These are phyloP conservation scores for Chrysemys picta DNA, from an alignment of 2,113 vertebrate genomes.

Conservation along the genomic window DNA sequence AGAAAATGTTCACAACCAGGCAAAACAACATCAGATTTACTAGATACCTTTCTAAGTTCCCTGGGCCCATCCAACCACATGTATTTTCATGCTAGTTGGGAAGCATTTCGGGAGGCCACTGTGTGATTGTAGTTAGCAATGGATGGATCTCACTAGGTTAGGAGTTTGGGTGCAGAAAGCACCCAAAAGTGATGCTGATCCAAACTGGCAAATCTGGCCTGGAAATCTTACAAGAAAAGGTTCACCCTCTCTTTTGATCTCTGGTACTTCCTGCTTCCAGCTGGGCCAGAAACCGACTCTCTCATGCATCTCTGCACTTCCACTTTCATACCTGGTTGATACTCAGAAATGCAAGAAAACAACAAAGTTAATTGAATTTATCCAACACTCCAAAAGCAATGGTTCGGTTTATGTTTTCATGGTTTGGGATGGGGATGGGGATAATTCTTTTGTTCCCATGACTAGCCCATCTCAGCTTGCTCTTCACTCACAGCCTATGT, in stretches of 20 bases:
- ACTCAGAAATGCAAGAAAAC: constrained; percentile 19
- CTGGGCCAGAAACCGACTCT: constrained; percentile 8
- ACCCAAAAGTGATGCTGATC: background rate
- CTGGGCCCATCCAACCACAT: background rate
- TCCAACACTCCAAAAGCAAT: background rate
- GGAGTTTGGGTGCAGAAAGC: background rate
- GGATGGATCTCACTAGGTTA: background rate
- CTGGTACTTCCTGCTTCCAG: constrained; percentile 9
- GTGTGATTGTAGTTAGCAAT: background rate
- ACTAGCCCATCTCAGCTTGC: background rate
- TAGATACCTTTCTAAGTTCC: background rate
- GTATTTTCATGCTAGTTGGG: background rate
- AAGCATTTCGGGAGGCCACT: background rate
- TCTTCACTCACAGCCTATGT: background rate
- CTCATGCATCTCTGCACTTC: background rate
- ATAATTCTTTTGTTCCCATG: background rate
- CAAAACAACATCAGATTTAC: background rate
- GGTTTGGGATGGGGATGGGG: background rate
- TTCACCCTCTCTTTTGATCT: background rate
- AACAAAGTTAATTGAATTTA: background rate
- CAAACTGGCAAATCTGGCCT: background rate
- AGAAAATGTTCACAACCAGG: background rate
- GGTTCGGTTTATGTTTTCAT: constrained; percentile 3
- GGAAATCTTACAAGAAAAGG: background rate
- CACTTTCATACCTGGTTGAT: background rate